Conservation (phyloP, 1,140 invertebrate species). For the Drosophila rufa region DNA sequence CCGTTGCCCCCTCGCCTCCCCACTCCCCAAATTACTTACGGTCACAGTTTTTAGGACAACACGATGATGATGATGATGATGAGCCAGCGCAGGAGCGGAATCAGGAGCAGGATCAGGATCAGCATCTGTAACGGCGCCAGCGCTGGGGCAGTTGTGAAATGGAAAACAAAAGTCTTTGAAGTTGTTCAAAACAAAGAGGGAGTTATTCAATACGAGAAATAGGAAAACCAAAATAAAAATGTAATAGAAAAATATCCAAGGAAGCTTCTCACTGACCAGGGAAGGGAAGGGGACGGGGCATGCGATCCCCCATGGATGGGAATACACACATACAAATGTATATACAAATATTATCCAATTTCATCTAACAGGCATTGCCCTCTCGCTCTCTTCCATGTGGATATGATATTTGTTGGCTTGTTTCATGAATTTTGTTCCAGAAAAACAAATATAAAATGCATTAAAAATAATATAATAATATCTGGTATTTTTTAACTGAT, state of each 20-base stretch:
- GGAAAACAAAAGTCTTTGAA: slow-evolving; percentile 51
- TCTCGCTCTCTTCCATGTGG: slow-evolving; percentile 19
- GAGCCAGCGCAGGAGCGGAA: slow-evolving; percentile 19
- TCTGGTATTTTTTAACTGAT: no score
- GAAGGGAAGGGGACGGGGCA: not conserved
- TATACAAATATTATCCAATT: not conserved
- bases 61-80: slow-evolving; percentile 16
- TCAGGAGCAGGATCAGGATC: slow-evolving; percentile 7
- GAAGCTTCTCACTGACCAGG: not conserved
- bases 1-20: slow-evolving; percentile 22
- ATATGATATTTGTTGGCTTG: no score
- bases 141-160: slow-evolving; percentile 45
- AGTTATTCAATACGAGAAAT: slow-evolving; percentile 63
- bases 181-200: slow-evolving; percentile 64
- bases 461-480: no score
- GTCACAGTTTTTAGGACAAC: slow-evolving; percentile 13
- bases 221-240: slow-evolving; percentile 71
- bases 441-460: no score
- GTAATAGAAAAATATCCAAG: slow-evolving; percentile 55
- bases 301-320: not conserved
- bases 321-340: not conserved
- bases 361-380: not conserved
- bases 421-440: no score
- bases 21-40: slow-evolving; percentile 11
- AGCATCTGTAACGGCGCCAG: slow-evolving; percentile 16